These are phyloP conservation scores for Pantherophis guttatus DNA, from an alignment of 2,113 vertebrate genomes.

Conservation along the genomic window DNA sequence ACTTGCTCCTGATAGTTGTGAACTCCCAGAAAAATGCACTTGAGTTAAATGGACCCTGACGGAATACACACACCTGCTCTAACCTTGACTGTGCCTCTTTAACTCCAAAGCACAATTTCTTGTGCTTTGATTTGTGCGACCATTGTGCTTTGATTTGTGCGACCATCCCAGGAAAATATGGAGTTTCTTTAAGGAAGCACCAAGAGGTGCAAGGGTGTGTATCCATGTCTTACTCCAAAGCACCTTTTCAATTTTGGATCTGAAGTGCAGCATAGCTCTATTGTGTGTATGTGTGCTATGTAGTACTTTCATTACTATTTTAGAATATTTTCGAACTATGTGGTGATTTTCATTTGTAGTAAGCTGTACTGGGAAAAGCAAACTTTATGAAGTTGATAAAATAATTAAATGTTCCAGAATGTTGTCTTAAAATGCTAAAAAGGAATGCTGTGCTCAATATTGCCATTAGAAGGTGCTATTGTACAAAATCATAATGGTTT, in stretches of 20 bases:
- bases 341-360: background rate
- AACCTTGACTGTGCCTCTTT: background rate
- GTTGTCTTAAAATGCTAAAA: background rate
- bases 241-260: background rate
- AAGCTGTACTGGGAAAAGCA: background rate
- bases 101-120: background rate
- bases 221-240: background rate
- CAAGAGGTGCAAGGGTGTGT: background rate
- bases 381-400: background rate
- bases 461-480: slow-evolving; percentile 70
- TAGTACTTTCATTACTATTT: background rate
- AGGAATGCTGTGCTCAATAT: background rate
- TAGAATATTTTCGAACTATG: background rate
- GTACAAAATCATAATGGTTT: slow-evolving; percentile 35
- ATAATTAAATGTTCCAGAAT: background rate
- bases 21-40: background rate
- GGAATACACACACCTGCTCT: background rate
- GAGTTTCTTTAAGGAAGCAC: background rate
- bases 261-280: background rate
- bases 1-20: background rate
- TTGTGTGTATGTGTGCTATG: background rate
- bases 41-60: background rate
- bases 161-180: background rate
- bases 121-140: background rate
- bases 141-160: no score